Evolutionary conservation across 1,140 invertebrate genomes (phyloP).

Genomic region (Scaptomyza graminum): DNA sequence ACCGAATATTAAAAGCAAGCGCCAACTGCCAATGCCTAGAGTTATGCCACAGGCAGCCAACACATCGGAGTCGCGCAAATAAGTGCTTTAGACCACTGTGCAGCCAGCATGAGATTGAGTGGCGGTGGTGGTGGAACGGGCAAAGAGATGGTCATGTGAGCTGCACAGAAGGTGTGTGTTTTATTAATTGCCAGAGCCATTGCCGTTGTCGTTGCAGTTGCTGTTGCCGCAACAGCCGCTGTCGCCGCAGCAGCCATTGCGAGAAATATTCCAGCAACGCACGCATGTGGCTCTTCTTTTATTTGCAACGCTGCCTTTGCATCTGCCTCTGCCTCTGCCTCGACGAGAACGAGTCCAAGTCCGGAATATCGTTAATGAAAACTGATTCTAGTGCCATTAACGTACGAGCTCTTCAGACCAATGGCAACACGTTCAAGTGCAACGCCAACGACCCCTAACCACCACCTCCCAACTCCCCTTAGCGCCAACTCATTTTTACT

Average conservation of each 20-base stretch:
- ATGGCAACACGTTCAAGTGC: conserved; percentile 66
- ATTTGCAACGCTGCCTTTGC: neutral
- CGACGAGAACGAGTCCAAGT: conserved; percentile 29
- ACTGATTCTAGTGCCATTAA: conserved; percentile 83
- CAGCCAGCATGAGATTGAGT: conserved; percentile 29
- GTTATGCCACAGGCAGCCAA: conserved; percentile 37
- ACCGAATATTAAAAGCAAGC: neutral
- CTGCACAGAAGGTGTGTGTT: conserved; percentile 76
- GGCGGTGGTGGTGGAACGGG: neutral
- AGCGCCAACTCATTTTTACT: conserved; percentile 60
- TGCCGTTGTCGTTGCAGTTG: conserved; percentile 6
- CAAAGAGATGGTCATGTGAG: conserved; percentile 9
- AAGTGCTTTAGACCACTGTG: conserved; percentile 77
- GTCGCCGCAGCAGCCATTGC: conserved; percentile 56
- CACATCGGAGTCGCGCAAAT: conserved; percentile 56
- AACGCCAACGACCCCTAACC: conserved; percentile 30
- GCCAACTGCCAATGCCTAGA: conserved; percentile 19
- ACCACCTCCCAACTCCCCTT: neutral
- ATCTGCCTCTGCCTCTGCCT: neutral
- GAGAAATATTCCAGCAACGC: conserved; percentile 74
- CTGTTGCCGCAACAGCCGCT: conserved; percentile 30
- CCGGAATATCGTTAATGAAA: conserved; percentile 79
- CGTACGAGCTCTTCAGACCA: conserved; percentile 71
- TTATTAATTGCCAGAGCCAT: conserved; percentile 74
- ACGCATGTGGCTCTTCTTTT: conserved; percentile 63